These are phyloP conservation scores for Tetrapedia diversipes DNA, from an alignment of 2,888 invertebrate species.

Conservation along the genomic window DNA sequence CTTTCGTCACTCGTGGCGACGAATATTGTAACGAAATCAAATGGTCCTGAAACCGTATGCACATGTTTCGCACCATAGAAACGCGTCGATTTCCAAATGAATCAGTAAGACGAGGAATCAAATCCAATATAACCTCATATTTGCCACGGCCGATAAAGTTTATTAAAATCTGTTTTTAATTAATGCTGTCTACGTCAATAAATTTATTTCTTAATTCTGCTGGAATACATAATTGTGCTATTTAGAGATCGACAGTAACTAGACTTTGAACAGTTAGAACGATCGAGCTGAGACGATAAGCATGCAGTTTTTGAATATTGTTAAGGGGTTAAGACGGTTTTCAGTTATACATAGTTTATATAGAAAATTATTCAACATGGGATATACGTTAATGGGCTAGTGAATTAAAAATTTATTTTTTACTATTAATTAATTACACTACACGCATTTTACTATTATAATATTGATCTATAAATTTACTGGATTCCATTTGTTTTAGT, in stretches of 20 bases:
- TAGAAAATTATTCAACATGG: background rate
- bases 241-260: conserved; percentile 13
- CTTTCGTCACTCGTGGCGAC: conserved; percentile 31
- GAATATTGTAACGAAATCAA: conserved; percentile 5
- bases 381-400: too few relatives aligned
- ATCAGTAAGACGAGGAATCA: background rate
- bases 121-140: conserved; percentile 9
- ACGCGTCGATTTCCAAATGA: background rate
- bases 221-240: background rate
- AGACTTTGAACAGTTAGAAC: conserved; percentile 27
- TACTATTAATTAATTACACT: too few relatives aligned
- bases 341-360: background rate
- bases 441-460: background rate
- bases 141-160: background rate
- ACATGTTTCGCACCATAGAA: background rate
- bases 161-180: conserved; percentile 18
- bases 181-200: conserved; percentile 11
- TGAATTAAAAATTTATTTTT: too few relatives aligned
- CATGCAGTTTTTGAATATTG: background rate
- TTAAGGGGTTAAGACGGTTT: background rate
- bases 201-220: background rate
- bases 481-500: background rate
- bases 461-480: background rate
- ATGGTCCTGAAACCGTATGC: background rate
- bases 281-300: background rate